phyloP scores from a whole-genome alignment of 2,113 vertebrate genomes.

The Coptodon bakossiorum region DNA sequence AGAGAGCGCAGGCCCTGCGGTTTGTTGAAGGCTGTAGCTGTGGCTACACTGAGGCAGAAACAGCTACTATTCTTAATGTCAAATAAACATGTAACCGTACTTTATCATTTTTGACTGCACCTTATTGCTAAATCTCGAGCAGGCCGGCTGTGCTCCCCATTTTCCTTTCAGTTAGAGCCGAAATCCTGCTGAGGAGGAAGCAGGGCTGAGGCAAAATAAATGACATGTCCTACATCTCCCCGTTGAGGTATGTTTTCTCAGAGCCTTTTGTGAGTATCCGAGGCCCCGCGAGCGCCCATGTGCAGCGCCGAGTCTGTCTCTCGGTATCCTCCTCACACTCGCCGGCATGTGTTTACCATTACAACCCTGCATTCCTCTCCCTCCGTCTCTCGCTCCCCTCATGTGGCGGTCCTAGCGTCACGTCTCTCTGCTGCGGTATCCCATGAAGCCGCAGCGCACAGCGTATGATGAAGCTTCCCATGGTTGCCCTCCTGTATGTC shows the following conservation, averaged over 20 bases:
- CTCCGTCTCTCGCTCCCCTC: not conserved
- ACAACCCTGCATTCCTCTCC: conserved; percentile 42
- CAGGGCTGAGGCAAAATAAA: conserved; percentile 29
- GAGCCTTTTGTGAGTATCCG: conserved; percentile 23
- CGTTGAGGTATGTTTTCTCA: conserved; percentile 56
- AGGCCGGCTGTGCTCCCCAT: not conserved
- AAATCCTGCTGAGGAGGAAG: conserved; percentile 30
- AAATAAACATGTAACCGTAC: conserved; percentile 28
- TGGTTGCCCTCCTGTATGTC: conserved; percentile 43
- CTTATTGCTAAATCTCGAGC: conserved; percentile 45
- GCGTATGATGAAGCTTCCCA: conserved; percentile 62
- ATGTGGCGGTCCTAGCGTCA: conserved; percentile 28
- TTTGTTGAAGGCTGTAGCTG: conserved; percentile 38
- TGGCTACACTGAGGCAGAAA: conserved; percentile 26
- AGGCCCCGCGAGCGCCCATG: not conserved
- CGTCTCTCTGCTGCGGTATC: conserved; percentile 35
- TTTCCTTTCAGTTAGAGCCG: not conserved
- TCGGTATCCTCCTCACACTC: conserved; percentile 47
- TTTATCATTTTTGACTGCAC: conserved; percentile 52
- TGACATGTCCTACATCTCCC: conserved; percentile 45
- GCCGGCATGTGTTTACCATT: conserved; percentile 62
- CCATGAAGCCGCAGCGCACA: conserved; percentile 25
- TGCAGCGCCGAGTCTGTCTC: conserved; percentile 41
- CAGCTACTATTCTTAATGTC: conserved; percentile 57
- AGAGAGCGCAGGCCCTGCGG: not conserved